Evolutionary conservation across 2,888 invertebrate genomes (phyloP).

Genomic region (Drosophila meridiana): DNA sequence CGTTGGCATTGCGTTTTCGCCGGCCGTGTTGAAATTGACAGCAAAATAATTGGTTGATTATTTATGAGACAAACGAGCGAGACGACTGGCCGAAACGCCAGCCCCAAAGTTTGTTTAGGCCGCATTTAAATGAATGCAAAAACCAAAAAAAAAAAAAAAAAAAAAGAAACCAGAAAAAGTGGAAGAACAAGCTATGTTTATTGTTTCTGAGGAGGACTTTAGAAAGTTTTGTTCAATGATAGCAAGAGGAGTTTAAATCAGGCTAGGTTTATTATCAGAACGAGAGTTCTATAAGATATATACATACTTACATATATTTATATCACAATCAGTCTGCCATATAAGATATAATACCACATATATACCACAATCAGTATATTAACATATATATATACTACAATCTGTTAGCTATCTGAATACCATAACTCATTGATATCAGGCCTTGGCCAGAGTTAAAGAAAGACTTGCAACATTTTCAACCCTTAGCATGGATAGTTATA

Average conservation of each 20-base stretch:
- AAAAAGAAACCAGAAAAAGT: too few relatives aligned
- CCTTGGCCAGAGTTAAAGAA: neutral
- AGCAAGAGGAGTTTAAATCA: neutral
- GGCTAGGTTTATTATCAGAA: neutral
- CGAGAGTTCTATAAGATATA: neutral
- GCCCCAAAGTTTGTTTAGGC: slow-evolving; percentile 63
- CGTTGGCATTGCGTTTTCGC: slow-evolving; percentile 72
- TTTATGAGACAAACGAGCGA: slow-evolving; percentile 74
- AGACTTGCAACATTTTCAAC: neutral
- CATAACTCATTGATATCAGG: neutral
- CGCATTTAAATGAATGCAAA: slow-evolving; percentile 59
- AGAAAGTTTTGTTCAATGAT: slow-evolving; percentile 3
- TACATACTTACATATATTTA: neutral
- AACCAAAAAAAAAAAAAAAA: neutral
- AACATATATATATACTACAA: neutral
- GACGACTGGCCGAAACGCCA: slow-evolving; percentile 33
- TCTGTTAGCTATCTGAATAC: neutral
- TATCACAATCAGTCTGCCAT: neutral
- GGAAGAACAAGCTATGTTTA: slow-evolving; percentile 35
- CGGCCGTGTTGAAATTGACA: slow-evolving; percentile 83
- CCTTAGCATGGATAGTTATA: neutral
- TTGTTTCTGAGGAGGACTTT: neutral
- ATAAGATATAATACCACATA: too few relatives aligned
- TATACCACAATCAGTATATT: too few relatives aligned
- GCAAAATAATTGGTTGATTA: slow-evolving; percentile 83